These are phyloP conservation scores for Saturnia japonica DNA, from an alignment of 2,888 invertebrate species.

Conservation along the genomic window DNA sequence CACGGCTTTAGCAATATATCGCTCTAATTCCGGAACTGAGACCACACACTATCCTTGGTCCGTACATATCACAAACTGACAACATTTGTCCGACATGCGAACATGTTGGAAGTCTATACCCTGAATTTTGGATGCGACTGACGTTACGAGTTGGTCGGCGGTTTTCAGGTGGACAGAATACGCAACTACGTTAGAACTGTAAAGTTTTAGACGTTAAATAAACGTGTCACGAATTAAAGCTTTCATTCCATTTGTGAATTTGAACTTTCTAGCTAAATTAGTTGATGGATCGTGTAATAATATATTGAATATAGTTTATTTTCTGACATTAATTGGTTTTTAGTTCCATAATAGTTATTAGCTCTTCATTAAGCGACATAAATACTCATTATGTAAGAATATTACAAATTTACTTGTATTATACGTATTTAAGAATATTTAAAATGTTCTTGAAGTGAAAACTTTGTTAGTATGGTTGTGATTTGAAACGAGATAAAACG, in stretches of 20 bases:
- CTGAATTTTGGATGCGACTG: slow-evolving; percentile 66
- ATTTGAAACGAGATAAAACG: too few species aligned
- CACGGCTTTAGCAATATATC: slow-evolving; percentile 43
- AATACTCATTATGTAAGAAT: neutral
- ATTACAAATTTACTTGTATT: neutral
- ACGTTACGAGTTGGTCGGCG: slow-evolving; percentile 60
- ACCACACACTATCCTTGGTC: slow-evolving; percentile 53
- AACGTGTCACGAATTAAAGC: slow-evolving; percentile 44
- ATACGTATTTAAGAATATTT: too few species aligned
- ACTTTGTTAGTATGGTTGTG: too few species aligned
- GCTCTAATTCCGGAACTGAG: slow-evolving; percentile 51
- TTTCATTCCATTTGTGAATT: slow-evolving; percentile 46
- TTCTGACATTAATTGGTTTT: too few species aligned
- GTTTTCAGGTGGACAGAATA: slow-evolving; percentile 62
- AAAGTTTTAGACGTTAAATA: slow-evolving; percentile 52
- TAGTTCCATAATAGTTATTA: neutral
- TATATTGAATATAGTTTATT: slow-evolving; percentile 10
- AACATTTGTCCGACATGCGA: slow-evolving; percentile 55
- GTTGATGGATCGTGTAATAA: neutral
- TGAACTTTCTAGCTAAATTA: slow-evolving; percentile 40
- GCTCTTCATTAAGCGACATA: neutral
- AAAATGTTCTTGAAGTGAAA: too few species aligned
- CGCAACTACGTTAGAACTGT: slow-evolving; percentile 59
- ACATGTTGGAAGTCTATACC: slow-evolving; percentile 58
- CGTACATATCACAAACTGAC: slow-evolving; percentile 46